Percentiles rank a stretch among this genome's conserved stretches.
Evolutionary conservation across 2,113 vertebrate species (phyloP).

Genomic region (Labeo rohita): DNA sequence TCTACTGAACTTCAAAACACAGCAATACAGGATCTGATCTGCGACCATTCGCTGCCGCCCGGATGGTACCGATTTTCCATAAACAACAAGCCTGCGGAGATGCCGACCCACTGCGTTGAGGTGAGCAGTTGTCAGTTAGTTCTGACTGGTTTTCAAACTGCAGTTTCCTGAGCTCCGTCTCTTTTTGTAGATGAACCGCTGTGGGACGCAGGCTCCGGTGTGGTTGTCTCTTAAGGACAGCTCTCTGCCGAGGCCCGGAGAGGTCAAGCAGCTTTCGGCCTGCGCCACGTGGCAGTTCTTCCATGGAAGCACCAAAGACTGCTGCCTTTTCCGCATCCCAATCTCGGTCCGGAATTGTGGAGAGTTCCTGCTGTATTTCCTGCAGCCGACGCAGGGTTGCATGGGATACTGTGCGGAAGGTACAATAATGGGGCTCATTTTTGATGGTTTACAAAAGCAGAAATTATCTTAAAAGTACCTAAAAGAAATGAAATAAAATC

Average conservation of each 20-base stretch:
- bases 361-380: slow-evolving; percentile 76
- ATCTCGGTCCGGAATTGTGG: slow-evolving; percentile 74
- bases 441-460: background rate
- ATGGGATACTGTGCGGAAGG: slow-evolving; percentile 81
- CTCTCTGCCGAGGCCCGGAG: slow-evolving; percentile 65
- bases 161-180: background rate
- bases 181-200: slow-evolving; percentile 81
- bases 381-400: slow-evolving; percentile 78
- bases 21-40: slow-evolving; percentile 79
- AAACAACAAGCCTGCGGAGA: slow-evolving; percentile 74
- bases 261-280: slow-evolving; percentile 68
- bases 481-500: background rate
- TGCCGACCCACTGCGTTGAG: slow-evolving; percentile 79
- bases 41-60: slow-evolving; percentile 72
- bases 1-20: slow-evolving; percentile 78
- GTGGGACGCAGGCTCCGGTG: slow-evolving; percentile 83
- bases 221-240: slow-evolving; percentile 78
- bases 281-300: slow-evolving; percentile 80
- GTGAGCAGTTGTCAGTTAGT: slow-evolving; percentile 55
- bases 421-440: slow-evolving; percentile 43
- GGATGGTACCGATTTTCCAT: slow-evolving; percentile 79
- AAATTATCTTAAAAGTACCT: background rate
- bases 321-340: slow-evolving; percentile 77
- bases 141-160: background rate
- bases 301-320: slow-evolving; percentile 70